Base-by-base conservation (phyloP, 2,113 vertebrate species). In the Nicator chloris region DNA sequence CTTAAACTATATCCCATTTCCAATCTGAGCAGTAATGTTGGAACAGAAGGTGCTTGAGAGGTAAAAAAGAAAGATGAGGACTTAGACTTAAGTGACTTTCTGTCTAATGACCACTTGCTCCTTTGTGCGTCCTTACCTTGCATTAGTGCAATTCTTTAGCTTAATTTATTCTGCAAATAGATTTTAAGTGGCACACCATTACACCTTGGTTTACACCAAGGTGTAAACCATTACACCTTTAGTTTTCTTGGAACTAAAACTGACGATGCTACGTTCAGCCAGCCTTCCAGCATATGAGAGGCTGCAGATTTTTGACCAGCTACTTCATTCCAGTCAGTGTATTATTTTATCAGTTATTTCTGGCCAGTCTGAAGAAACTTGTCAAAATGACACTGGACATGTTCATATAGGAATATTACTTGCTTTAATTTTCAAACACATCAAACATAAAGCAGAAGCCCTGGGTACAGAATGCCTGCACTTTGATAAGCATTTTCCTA, bases 231-330 rank as follows among this genome's bases (percentile, higher is more conserved):
- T 3, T 27, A 45, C 16, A 27, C 4, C 6, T n/a, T n/a, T n/a
- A n/a, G n/a, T n/a, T n/a, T n/a, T 37, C 22, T 4, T 27, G 45
- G 31, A 77, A 64, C 4, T 35, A 56, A 68, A 92, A 64, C 4
- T 33, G 26, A 21, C 2, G 27, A 81, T 4, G 2, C 6, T 2
- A 24, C 3, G 0, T 16, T 64, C 19, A 88, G 18, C 7, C 14
- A 59, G 22, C 45, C 6, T 63, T 82, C 6, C 33, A 70, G 18
- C 4, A 6, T 30, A 45, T 18, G 15, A 80, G 10, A 68, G 4
- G 8, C 10, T 68, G 56, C 24, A 91, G 27, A 61, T 73, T 76
- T 78, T 88, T 91, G 30, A 80, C n/a, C 47, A 40, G 26, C 10
- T 66, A 14, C 26, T 85, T 79, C 15, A 13, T 76, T 69, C 15